Evolutionary conservation across 2,888 invertebrate species (phyloP).

Genomic region (Brachypalpus laphriformis): DNA sequence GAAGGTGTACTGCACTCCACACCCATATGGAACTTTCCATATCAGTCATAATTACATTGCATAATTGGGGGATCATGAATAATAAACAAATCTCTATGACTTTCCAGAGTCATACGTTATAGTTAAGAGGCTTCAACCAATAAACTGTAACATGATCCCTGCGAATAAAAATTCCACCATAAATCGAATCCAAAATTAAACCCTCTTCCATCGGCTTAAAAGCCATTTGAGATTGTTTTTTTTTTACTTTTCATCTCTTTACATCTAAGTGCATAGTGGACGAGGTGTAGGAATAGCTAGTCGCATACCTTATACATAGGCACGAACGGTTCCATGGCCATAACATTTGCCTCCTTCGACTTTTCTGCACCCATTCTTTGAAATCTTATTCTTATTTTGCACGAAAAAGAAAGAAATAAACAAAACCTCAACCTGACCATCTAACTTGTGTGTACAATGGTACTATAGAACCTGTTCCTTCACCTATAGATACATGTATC

Average conservation of each 20-base stretch:
- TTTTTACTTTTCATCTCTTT: background rate
- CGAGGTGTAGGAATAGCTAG: constrained; percentile 15
- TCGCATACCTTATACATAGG: constrained; percentile 35
- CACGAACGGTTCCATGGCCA: constrained; percentile 49
- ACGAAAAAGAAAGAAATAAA: constrained; percentile 18
- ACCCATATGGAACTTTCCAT: constrained; percentile 21
- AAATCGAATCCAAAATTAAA: constrained; percentile 25
- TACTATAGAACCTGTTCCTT: constrained; percentile 68
- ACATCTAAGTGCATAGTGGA: constrained; percentile 31
- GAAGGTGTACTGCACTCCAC: background rate
- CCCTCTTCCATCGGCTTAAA: background rate
- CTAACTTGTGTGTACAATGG: constrained; percentile 49
- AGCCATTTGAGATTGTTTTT: constrained; percentile 23
- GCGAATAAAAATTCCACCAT: constrained; percentile 25
- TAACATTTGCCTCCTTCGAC: constrained; percentile 61
- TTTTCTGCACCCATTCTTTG: constrained; percentile 71
- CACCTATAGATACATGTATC: constrained; percentile 6
- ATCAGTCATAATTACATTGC: background rate
- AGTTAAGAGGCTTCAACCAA: background rate
- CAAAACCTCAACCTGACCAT: constrained; percentile 64
- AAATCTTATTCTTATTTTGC: constrained; percentile 48
- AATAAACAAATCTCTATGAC: background rate
- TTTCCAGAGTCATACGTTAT: background rate
- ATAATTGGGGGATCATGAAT: background rate
- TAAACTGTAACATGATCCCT: constrained; percentile 18